A percentile compares a stretch with the other conserved stretches of the same genome.
These are phyloP conservation scores for Sussaba pulchella DNA, from an alignment of 2,888 invertebrate species.

Conservation along the genomic window DNA sequence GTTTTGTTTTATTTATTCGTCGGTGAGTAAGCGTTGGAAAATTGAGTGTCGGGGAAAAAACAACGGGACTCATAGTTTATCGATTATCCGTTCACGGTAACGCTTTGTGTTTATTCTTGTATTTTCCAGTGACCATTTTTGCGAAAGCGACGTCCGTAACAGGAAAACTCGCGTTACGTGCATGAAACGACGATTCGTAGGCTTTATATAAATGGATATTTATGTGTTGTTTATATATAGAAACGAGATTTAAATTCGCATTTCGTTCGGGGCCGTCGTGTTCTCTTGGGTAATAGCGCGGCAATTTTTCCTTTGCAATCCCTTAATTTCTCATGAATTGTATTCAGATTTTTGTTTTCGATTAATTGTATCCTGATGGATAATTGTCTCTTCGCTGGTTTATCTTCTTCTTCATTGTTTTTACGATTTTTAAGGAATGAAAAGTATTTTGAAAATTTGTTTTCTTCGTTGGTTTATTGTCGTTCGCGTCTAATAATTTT, in stretches of 20 bases:
- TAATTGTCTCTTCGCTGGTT: no score
- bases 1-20: not conserved
- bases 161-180: no score
- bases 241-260: not conserved
- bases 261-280: no score
- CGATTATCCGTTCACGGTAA: conserved; percentile 2
- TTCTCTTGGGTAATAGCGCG: no score
- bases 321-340: no score
- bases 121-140: conserved; percentile 13
- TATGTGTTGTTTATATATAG: not conserved
- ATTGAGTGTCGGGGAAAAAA: conserved; percentile 20
- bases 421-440: no score
- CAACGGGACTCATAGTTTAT: not conserved
- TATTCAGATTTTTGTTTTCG: no score
- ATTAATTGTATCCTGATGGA: no score
- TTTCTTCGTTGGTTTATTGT: not conserved
- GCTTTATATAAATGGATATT: not conserved
- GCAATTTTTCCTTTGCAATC: no score
- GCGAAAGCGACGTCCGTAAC: not conserved
- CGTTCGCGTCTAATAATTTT: no score
- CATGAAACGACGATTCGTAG: no score
- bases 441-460: not conserved
- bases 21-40: conserved; percentile 29
- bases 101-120: conserved; percentile 24
- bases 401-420: no score